A percentile compares a stretch with the other conserved stretches of the same genome.
These are phyloP conservation scores for Tinamus major DNA, from an alignment of 2,797 vertebrate genomes.

Conservation along the genomic window DNA sequence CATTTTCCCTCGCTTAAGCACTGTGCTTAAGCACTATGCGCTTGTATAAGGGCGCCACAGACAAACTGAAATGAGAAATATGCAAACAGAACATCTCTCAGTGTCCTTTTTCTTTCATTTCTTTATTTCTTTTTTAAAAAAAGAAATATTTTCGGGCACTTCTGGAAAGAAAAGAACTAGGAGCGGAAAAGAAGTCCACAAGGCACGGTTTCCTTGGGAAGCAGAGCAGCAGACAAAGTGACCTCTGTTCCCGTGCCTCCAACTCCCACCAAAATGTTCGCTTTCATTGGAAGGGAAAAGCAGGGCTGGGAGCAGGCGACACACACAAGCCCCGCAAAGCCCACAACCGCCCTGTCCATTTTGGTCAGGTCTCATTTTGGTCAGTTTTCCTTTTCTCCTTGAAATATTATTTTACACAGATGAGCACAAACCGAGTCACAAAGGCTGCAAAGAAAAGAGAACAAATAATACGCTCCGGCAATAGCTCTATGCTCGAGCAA, in stretches of 20 bases:
- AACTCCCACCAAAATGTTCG: slow-evolving; percentile 42
- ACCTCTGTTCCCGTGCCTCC: slow-evolving; percentile 38
- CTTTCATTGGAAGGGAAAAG: slow-evolving; percentile 65
- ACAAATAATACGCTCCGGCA: background rate
- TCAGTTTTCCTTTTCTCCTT: background rate
- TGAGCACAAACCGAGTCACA: background rate
- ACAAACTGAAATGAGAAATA: background rate
- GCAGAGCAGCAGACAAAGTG: slow-evolving; percentile 39
- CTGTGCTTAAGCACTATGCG: background rate
- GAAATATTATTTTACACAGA: slow-evolving; percentile 8
- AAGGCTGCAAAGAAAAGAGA: background rate
- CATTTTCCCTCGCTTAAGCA: background rate
- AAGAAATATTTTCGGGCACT: background rate
- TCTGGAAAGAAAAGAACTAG: background rate
- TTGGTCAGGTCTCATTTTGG: slow-evolving; percentile 13
- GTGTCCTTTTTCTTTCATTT: background rate
- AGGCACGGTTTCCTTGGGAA: slow-evolving; percentile 17
- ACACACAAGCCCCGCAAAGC: background rate
- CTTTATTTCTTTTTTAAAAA: background rate
- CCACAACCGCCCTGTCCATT: background rate
- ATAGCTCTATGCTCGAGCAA: background rate
- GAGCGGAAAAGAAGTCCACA: background rate
- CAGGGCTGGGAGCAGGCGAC: background rate
- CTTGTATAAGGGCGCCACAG: slow-evolving; percentile 7
- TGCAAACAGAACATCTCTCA: slow-evolving; percentile 26